Conservation (phyloP, 2,888 invertebrate genomes). For the Orthonevra nobilis region DNA sequence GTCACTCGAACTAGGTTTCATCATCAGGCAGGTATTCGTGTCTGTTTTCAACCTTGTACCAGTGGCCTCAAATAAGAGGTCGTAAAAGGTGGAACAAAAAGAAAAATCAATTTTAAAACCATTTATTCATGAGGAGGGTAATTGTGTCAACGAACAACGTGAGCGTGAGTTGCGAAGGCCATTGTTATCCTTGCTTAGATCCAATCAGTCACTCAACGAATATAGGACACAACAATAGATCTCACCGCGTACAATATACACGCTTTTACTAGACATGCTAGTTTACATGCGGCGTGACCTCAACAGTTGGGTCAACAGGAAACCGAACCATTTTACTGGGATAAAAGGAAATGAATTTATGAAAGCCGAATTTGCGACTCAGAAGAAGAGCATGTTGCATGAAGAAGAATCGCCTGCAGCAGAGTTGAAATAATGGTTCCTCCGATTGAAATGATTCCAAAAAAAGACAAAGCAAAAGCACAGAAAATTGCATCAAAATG, state of each 20-base stretch:
- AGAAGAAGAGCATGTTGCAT: too few relatives aligned
- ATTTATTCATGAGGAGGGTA: constrained; percentile 37
- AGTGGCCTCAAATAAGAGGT: constrained; percentile 32
- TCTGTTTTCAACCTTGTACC: constrained; percentile 33
- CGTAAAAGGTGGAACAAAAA: neutral
- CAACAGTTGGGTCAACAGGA: constrained; percentile 6
- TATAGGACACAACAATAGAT: constrained; percentile 33
- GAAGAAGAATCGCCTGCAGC: too few relatives aligned
- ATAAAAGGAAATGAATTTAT: too few relatives aligned
- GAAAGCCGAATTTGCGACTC: too few relatives aligned
- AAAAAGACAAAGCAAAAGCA: too few relatives aligned
- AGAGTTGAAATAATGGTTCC: too few relatives aligned
- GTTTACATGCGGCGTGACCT: constrained; percentile 28
- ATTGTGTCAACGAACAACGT: constrained; percentile 11
- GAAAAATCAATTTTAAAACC: constrained; percentile 48
- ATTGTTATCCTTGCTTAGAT: constrained; percentile 43
- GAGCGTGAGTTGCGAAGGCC: constrained; percentile 1
- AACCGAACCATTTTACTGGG: neutral
- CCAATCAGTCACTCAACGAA: constrained; percentile 31
- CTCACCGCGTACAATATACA: neutral
- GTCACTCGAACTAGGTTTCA: constrained; percentile 42
- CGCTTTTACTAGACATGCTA: constrained; percentile 6
- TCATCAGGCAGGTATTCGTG: neutral
- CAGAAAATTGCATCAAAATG: too few relatives aligned
- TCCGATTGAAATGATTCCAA: too few relatives aligned